Base-by-base conservation (phyloP, 1,140 invertebrate genomes). In the Aphaenogaster rudis region DNA sequence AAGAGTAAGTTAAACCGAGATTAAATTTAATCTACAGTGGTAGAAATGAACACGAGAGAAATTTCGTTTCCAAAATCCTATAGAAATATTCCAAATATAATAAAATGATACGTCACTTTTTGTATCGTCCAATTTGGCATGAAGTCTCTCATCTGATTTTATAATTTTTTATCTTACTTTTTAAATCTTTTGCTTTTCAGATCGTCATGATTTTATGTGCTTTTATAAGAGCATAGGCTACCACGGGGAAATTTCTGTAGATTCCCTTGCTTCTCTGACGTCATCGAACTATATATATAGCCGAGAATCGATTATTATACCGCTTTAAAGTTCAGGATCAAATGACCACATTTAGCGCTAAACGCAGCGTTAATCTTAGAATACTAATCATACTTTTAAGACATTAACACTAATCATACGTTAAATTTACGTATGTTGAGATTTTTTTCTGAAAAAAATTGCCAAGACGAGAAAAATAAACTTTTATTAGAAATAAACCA, bases 331-430 rank as follows among this genome's bases (percentile, higher is more conserved):
- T 84, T 84, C 80, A 84, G n/a, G 69, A 84, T 74, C 69, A 84
- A 61, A 63, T 57, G 80, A 81, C 54, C 42, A 74, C 69, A 84
- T 84, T 84, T 76, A 84, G 54, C 54, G 28, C 69, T 50, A 84
- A 76, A 84, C 45, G 33, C 69, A 71, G 39, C 50, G 79, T 81
- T 72, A 81, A 81, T 5, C 66, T 76, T 84, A 84, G 54, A 84
- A 84, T 84, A 86, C 74, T 86, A 80, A 86, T 86, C 39, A 11
- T 86, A 39, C 15, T 63, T 80, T 66, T 86, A 77, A 52, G n/a
- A n/a, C n/a, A 74, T 54, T 63, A 77, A 63, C 28, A 85, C 33
- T 64, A 79, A 66, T 67, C 42, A 63, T 52, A 59, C 39, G 57
- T 72, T 78, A 85, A 50, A 80, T 66, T 36, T 42, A 86, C 42